These are phyloP conservation scores for Aphidius ervi DNA, from an alignment of 1,140 invertebrate genomes.

Conservation along the genomic window DNA sequence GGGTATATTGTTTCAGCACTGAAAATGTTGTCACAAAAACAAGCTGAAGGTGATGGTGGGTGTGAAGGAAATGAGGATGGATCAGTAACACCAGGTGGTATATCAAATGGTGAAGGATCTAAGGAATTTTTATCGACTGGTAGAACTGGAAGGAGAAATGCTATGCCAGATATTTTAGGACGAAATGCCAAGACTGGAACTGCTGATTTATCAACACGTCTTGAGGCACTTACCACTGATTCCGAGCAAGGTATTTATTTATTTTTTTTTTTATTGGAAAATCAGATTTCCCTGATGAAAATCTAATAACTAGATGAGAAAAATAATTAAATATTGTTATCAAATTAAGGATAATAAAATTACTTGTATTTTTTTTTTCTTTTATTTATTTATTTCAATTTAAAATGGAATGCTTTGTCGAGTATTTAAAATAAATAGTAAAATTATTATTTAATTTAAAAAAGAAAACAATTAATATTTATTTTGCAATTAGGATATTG, in stretches of 20 bases:
- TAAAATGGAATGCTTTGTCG: no score
- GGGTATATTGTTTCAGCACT: conserved; percentile 34
- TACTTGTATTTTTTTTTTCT: no score
- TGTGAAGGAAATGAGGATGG: conserved; percentile 31
- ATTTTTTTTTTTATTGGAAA: not conserved
- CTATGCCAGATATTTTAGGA: conserved; percentile 70
- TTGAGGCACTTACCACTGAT: conserved; percentile 62
- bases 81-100: conserved; percentile 37
- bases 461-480: no score
- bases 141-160: conserved; percentile 73
- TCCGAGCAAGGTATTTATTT: conserved; percentile 37
- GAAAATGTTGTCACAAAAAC: conserved; percentile 46
- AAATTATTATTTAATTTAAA: no score
- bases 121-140: conserved; percentile 75
- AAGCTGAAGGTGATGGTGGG: conserved; percentile 34
- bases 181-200: conserved; percentile 63
- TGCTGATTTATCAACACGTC: conserved; percentile 63
- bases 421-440: no score
- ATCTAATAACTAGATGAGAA: not conserved
- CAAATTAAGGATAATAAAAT: not conserved
- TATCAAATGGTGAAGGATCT: conserved; percentile 41
- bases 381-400: no score
- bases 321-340: not conserved
- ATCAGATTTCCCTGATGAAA: not conserved
- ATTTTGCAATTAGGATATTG: no score